Base-by-base conservation (phyloP, 1,140 invertebrate species). In the Cepaea nemoralis region DNA sequence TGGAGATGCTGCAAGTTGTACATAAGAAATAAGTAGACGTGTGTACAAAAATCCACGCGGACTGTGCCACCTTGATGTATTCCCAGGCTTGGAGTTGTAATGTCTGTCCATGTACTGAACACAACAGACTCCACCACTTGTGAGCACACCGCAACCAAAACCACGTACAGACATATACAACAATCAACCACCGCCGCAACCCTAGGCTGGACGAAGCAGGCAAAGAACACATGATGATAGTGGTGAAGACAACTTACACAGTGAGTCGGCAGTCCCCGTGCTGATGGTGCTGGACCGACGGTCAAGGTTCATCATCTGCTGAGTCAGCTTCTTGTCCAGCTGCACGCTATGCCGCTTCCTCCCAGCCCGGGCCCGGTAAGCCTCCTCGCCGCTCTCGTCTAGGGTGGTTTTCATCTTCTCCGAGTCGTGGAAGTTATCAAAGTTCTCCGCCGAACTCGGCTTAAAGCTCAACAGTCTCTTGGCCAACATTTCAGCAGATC, bases 321-420 rank as follows among this genome's bases (percentile, higher is more conserved):
- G 82, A n/a, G 87, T 88, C n/a, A 90, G 66, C 22, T 87, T 87
- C 81, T 86, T 87, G 83, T 90, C 89, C 71, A 89, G 84, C 85
- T 90, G 89, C 42, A 90, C 87, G 74, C 88, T 89, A 80, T 90
- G 89, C 5, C 89, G 82, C 79, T 89, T 90, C n/a, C 87, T 63
- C 0, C 87, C 88, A 35, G 89, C 86, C 33, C 87, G 80, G 3
- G 87, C 84, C 42, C 88, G 85, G 80, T 86, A 87, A 10, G 86
- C 86, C 14, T 87, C 87, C 80, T 90, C 89, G n/a, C 87, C 89
- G 19, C 82, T 84, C 73, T 85, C 84, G 59, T 85, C 84, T 67
- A 82, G 69, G 77, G 88, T 82, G 76, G 84, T 86, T 75, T 84
- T 79, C 83, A 89, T 85, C 84, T 88, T 89, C 84, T 90, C 89